phyloP scores from a whole-genome alignment of 2,888 invertebrate species.

The Metallyticus violacea region DNA sequence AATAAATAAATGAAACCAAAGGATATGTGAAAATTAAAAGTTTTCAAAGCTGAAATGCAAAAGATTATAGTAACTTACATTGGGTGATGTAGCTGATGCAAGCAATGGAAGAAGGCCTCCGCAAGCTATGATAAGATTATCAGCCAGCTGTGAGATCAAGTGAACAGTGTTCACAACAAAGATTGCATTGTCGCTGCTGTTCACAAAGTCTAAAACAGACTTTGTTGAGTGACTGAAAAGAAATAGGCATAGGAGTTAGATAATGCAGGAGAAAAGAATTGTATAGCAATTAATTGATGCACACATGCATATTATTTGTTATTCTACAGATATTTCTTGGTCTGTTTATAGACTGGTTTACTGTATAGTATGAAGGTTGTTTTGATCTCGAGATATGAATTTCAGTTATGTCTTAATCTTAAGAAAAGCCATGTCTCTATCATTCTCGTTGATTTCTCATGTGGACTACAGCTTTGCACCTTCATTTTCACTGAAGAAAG shows the following conservation, averaged over 20 bases:
- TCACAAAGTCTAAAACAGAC: conserved; percentile 96
- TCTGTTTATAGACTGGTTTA: too few relatives aligned
- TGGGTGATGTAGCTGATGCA: conserved; percentile 97
- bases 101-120: conserved; percentile 94
- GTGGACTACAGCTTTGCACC: too few relatives aligned
- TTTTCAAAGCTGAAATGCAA: background rate
- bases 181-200: conserved; percentile 96
- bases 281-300: background rate
- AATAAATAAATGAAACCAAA: too few relatives aligned
- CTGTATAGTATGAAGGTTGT: too few relatives aligned
- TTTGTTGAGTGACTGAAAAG: conserved; percentile 85
- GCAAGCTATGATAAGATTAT: conserved; percentile 98
- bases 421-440: too few relatives aligned
- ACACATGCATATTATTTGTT: background rate
- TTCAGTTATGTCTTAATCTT: too few relatives aligned
- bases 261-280: background rate
- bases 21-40: background rate
- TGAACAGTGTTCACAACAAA: conserved; percentile 99
- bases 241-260: conserved; percentile 38
- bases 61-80: conserved; percentile 63
- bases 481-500: too few relatives aligned
- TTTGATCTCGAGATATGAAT: too few relatives aligned
- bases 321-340: too few relatives aligned
- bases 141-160: conserved; percentile 96
- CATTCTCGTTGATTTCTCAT: too few relatives aligned